Evolutionary conservation across 2,113 vertebrate genomes (phyloP), one percentile per base, ranked within the genome.

Genomic region (Sitta europaea): DNA sequence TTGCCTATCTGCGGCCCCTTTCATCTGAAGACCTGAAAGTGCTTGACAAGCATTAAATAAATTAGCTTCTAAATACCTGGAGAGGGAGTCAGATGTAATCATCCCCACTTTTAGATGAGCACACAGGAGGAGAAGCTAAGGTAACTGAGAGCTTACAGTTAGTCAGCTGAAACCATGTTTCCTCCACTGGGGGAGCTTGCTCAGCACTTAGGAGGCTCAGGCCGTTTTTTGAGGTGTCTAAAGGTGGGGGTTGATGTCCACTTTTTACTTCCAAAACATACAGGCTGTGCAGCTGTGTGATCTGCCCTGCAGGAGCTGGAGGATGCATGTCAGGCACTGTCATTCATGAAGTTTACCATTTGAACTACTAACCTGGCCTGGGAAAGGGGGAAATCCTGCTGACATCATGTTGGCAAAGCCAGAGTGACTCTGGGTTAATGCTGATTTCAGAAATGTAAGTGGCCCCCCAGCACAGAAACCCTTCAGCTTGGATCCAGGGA

Each of bases 1-100:
- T 96, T 97, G 95, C 93, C 92, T 95, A 96, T 97, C 95, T 96
- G 85, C 55, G 63, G 77, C 78, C 86, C 75, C 74, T 97, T 97
- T 96, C 94, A 96, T 96, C 92, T 95, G 71, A 74, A 90, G 79
- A 83, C 86, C 71, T 95, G 54, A 92, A 96, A 96, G 82, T 95
- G 93, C 94, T 93, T 80, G 94, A 80, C 94, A 92, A 95, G 90
- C 96, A 96, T 92, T 93, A 92, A 86, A 21, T 96, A 95, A 94
- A 96, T 95, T 86, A 86, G 90, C 85, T 95, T 96, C 90, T 58
- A 95, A 93, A 96, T 95, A 90, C 90, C 35, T 90, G 55, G 58
- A 73, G 90, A 86, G 17, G 38, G 92, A 97, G 92, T 97, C 92
- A 97, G 71, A 62, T 86, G 40, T 90, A 96, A 96, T 97, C 75